Evolutionary conservation across 2,797 vertebrate species (phyloP).

Genomic region (Phataginus tricuspis): DNA sequence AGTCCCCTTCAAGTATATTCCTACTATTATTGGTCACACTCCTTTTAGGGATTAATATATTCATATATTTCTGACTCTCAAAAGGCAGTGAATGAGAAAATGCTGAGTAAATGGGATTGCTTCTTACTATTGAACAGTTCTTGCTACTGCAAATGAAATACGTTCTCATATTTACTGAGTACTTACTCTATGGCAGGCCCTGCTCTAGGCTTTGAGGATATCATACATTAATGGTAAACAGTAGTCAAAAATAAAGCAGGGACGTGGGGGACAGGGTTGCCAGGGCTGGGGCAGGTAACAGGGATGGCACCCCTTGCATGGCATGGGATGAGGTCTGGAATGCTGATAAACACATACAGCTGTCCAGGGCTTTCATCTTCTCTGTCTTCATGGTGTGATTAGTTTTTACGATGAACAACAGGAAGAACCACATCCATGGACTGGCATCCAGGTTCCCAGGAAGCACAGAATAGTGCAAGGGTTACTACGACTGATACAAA

Average conservation of each 20-base stretch:
- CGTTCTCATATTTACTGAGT: not conserved
- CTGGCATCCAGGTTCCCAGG: not conserved
- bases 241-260: not conserved
- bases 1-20: not conserved
- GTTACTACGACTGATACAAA: not conserved
- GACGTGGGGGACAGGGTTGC: not conserved
- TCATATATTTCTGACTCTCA: not conserved
- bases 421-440: not conserved
- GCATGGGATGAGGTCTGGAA: not conserved
- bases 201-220: not conserved
- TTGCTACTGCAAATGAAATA: not conserved
- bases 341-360: not conserved
- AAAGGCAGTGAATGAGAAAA: not conserved
- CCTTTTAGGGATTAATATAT: not conserved
- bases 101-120: not conserved
- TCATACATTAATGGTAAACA: not conserved
- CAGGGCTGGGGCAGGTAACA: not conserved
- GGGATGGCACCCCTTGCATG: not conserved
- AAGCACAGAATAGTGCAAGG: not conserved
- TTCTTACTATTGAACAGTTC: not conserved
- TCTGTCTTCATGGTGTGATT: not conserved
- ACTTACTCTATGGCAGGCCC: not conserved
- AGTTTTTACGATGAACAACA: not conserved
- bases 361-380: not conserved
- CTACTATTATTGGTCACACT: not conserved